A percentile compares a stretch with the other conserved stretches of the same genome.
Evolutionary conservation across 2,888 invertebrate species (phyloP).

Genomic region (Drosophila rubida): DNA sequence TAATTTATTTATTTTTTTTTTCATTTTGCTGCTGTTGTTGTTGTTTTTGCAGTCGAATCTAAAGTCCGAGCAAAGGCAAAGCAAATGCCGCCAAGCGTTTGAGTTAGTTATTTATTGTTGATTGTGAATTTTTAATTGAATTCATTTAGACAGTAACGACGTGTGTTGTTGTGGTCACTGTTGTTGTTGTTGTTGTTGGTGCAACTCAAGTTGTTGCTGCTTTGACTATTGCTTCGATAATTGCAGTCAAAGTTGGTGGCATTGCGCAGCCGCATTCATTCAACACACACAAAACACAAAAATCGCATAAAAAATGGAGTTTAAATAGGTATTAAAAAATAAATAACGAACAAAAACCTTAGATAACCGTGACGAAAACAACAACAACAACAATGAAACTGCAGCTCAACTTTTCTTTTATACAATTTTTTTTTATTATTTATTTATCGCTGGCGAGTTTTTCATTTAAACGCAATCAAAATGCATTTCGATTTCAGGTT

Average conservation of each 20-base stretch:
- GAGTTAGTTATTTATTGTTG: constrained; percentile 66
- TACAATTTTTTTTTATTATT: constrained; percentile 25
- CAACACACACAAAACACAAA: constrained; percentile 10
- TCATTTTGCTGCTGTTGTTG: constrained; percentile 12
- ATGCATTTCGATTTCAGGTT: constrained; percentile 70
- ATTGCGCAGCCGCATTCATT: constrained; percentile 42
- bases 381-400: constrained; percentile 28
- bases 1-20: constrained; percentile 34
- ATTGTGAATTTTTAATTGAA: constrained; percentile 76
- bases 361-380: constrained; percentile 72
- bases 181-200: constrained; percentile 10
- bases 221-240: constrained; percentile 26
- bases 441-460: constrained; percentile 53
- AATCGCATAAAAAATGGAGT: constrained; percentile 14
- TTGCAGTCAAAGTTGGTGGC: constrained; percentile 36
- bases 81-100: constrained; percentile 56
- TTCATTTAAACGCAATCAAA: constrained; percentile 63
- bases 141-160: constrained; percentile 55
- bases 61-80: constrained; percentile 46
- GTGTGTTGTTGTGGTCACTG: constrained; percentile 19
- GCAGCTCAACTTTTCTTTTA: constrained; percentile 46
- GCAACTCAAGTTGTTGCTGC: constrained; percentile 19
- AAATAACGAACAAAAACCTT: constrained; percentile 37
- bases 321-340: constrained; percentile 22
- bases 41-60: constrained; percentile 42